A percentile compares a stretch with the other conserved stretches of the same genome.
phyloP scores from a whole-genome alignment of 2,797 vertebrate species.

The Jordanella pulchra region DNA sequence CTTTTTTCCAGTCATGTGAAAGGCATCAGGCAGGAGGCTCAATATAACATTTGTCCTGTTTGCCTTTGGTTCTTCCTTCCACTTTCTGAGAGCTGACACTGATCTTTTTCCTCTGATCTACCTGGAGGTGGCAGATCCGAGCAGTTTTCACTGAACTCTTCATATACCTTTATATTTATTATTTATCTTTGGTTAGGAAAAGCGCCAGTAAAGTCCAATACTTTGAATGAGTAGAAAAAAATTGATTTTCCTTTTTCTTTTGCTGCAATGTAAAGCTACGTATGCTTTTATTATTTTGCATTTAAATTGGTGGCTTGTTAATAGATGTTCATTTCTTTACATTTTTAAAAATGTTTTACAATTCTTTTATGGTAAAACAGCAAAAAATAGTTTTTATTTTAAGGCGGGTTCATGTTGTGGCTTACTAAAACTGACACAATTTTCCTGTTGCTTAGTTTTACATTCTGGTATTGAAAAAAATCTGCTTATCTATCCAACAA shows the following conservation, averaged over 20 bases:
- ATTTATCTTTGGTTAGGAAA: background rate
- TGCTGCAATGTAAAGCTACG: background rate
- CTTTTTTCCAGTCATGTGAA: conserved; percentile 72
- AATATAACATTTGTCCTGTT: conserved; percentile 64
- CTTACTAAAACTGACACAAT: background rate
- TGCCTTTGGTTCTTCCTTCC: conserved; percentile 27
- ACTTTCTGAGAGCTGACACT: conserved; percentile 24
- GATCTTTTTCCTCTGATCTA: conserved; percentile 2
- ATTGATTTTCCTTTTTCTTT: background rate
- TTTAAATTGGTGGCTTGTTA: background rate
- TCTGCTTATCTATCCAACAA: background rate
- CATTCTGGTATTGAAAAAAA: background rate
- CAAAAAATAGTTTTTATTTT: too few relatives aligned
- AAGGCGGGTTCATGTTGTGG: background rate
- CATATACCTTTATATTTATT: background rate
- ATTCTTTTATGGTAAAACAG: too few relatives aligned
- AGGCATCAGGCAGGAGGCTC: conserved; percentile 65
- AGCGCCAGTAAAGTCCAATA: background rate
- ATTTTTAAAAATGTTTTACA: too few relatives aligned
- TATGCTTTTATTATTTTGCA: background rate
- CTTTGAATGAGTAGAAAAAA: too few relatives aligned
- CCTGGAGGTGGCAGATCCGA: conserved; percentile 14
- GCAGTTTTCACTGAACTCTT: background rate
- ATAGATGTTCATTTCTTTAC: background rate
- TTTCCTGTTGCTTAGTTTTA: background rate